Evolutionary conservation across 2,113 vertebrate species (phyloP).

Genomic region (Recurvirostra avosetta): DNA sequence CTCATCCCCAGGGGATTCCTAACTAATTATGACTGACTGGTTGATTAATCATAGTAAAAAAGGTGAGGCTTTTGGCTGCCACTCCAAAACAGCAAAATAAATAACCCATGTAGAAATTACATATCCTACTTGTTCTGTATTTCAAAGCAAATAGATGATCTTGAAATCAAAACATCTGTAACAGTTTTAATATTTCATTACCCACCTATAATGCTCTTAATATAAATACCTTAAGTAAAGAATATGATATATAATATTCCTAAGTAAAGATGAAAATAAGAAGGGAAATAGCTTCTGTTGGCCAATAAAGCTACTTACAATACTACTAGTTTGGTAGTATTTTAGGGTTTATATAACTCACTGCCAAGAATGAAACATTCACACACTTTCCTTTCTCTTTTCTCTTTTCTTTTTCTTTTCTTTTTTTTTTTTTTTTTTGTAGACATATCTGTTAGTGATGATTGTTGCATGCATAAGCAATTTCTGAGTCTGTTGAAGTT

Average conservation of each 20-base stretch:
- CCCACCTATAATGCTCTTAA: neutral
- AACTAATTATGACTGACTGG: neutral
- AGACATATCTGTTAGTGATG: neutral
- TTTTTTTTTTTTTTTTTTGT: too few species aligned
- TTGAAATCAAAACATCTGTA: neutral
- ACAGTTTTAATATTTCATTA: neutral
- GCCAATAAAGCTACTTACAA: neutral
- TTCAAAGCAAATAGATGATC: neutral
- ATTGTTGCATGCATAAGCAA: neutral
- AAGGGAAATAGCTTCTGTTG: neutral
- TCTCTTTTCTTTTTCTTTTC: neutral
- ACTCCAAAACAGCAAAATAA: neutral
- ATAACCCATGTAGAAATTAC: neutral
- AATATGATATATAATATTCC: neutral
- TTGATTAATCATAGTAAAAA: neutral
- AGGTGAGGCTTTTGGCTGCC: neutral
- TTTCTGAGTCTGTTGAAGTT: neutral
- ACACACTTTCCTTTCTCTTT: too few species aligned
- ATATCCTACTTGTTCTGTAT: neutral
- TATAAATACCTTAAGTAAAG: neutral
- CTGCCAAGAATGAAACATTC: neutral
- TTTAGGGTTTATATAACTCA: neutral
- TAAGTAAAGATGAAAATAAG: neutral
- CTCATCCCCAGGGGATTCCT: neutral
- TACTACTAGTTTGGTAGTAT: neutral